Evolutionary conservation across 2,797 vertebrate genomes (phyloP), one percentile per base, ranked within the genome.

Genomic region (Aldrovandia affinis): DNA sequence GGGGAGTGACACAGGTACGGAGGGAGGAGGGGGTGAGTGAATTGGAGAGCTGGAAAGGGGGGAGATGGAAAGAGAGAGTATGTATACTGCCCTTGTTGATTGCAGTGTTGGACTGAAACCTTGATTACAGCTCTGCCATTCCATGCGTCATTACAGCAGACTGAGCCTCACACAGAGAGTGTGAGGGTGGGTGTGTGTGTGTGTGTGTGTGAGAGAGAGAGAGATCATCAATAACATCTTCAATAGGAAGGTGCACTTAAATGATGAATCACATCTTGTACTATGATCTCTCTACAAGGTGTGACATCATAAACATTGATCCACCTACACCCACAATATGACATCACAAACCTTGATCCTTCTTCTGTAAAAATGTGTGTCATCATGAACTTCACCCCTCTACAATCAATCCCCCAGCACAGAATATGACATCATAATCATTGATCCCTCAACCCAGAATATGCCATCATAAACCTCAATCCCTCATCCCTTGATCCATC

Each of bases 241-340:
- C n/a, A 30, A 28, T 14, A 65, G 63, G 33, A 36, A 70, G 15
- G 2, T 39, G 63, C 28, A 68, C 14, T 12, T 68, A 68, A 68
- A 68, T 1, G 28, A 68, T 68, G 33, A 9, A 68, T 68, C 63
- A 36, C 63, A 3, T 28, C 30, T 68, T 68, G 9, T 14, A 36
- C 63, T 36, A 28, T 15, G 4, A 42, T 20, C 20, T 42, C 18
- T 73, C 3, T 42, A 20, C 20, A 20, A 39, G 0, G 5, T 20
- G 68, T 73, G 39, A 73, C 68, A 73, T 73, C 36, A 73, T 73
- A 73, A 73, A 39, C 36, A 39, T 73, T 22, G 4, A 39, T 73
- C 36, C n/a, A 2, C 42, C 33, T 36, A 22, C 15, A 14, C 33
- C 7, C 33, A 10, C 33, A 42, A n/a, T 4, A 25, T 73, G 68